Conservation (phyloP, 2,888 invertebrate species). For the Drosophila robusta region DNA sequence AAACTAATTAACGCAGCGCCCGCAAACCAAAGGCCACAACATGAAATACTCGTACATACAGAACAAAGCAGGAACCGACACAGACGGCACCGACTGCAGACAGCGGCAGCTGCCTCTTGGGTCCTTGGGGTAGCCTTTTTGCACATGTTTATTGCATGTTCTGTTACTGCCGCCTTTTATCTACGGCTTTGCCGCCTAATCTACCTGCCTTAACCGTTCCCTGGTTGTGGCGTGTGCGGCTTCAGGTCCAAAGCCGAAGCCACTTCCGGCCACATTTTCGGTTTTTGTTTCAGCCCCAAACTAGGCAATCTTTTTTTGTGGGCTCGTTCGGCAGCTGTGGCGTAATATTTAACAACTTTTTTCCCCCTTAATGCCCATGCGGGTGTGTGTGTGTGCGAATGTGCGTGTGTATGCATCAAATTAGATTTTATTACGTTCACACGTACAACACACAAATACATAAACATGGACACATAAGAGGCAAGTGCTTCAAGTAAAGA, state of each 20-base stretch:
- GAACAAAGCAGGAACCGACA: slow-evolving; percentile 27
- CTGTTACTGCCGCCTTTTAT: slow-evolving; percentile 51
- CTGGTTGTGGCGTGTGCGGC: slow-evolving; percentile 28
- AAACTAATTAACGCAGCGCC: slow-evolving; percentile 70
- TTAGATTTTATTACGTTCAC: slow-evolving; percentile 68
- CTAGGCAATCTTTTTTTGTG: slow-evolving; percentile 60
- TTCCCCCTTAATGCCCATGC: slow-evolving; percentile 11
- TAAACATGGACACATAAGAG: slow-evolving; percentile 1
- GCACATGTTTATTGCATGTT: slow-evolving; percentile 74
- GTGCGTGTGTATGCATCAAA: slow-evolving; percentile 55
- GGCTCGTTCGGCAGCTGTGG: slow-evolving; percentile 28
- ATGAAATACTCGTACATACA: slow-evolving; percentile 15
- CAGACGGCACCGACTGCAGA: slow-evolving; percentile 22
- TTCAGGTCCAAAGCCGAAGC: slow-evolving; percentile 43
- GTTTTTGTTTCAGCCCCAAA: slow-evolving; percentile 60
- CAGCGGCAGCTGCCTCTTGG: slow-evolving; percentile 38
- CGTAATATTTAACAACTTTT: slow-evolving; percentile 50
- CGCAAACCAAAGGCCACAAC: slow-evolving; percentile 27
- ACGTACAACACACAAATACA: slow-evolving; percentile 46
- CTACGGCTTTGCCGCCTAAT: slow-evolving; percentile 57
- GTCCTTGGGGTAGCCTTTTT: slow-evolving; percentile 24
- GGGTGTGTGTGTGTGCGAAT: not conserved
- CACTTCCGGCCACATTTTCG: slow-evolving; percentile 68
- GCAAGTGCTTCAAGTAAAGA: slow-evolving; percentile 18
- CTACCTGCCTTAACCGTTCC: slow-evolving; percentile 49